A percentile compares a stretch with the other conserved stretches of the same genome.
Evolutionary conservation across 2,888 invertebrate genomes (phyloP).

Genomic region (Xanthia togata): DNA sequence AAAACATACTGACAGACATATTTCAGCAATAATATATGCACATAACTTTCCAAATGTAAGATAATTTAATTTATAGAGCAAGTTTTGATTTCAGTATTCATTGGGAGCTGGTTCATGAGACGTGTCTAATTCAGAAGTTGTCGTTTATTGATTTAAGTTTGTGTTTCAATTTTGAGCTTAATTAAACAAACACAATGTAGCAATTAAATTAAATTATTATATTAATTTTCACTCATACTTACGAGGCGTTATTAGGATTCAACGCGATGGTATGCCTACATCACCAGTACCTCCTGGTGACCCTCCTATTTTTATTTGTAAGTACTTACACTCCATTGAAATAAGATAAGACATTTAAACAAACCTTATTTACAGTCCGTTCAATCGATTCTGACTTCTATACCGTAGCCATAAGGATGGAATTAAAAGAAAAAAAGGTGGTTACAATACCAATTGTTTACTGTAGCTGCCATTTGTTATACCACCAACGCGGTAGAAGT

Average conservation of each 20-base stretch:
- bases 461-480: no score
- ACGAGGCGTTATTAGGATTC: not conserved
- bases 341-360: no score
- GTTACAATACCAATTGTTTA: no score
- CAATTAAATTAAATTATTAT: not conserved
- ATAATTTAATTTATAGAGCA: conserved; percentile 47
- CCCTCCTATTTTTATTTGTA: no score
- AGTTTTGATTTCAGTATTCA: conserved; percentile 29
- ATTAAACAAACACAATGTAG: not conserved
- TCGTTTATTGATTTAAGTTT: conserved; percentile 14
- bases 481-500: no score
- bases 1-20: conserved; percentile 50
- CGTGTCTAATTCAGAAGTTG: not conserved
- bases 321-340: no score
- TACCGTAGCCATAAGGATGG: no score
- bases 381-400: no score
- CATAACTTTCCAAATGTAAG: conserved; percentile 35
- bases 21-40: conserved; percentile 44
- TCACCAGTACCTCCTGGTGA: no score
- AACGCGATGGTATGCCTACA: no score
- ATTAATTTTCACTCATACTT: not conserved
- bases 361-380: no score
- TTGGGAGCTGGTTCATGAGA: not conserved
- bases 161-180: not conserved
- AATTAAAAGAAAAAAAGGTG: no score